Base-by-base conservation (phyloP, 2,888 invertebrate genomes). In the Lepidochrysops patricia region DNA sequence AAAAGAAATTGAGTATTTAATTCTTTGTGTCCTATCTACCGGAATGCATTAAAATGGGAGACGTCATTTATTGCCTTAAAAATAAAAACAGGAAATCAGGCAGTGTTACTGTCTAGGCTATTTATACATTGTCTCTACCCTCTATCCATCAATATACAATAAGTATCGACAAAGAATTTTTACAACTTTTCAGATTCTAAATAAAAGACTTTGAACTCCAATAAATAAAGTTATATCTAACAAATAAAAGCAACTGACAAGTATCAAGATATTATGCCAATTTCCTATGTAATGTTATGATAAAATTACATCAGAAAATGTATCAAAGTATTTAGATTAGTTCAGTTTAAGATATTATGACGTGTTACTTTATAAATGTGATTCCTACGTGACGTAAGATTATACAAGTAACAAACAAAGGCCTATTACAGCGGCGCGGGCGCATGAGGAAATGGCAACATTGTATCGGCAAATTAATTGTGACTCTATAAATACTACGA, bases 361-460 rank as follows among this genome's bases (percentile, higher is more conserved):
- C 43, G 43, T 43, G 29, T 4, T 23, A 54, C 13, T 26, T 54
- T 54, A 54, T 54, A 29, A 54, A 27, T 15, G 27, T 29, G 29
- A 54, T 54, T 54, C 29, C 27, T 54, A 54, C 54, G 54, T 54
- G 54, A 29, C 54, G 29, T 12, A 29, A 29, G 49, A 29, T 54
- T 54, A 54, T 54, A 69, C 67, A 64, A 63, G 68, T 59, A 25
- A 62, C 66, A 70, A 82, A 84, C 84, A 84, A 85, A 82, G 82
- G 82, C 73, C 82, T 78, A 78, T 84, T 83, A 77, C 75, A 73
- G 72, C 75, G 72, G 73, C 71, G 72, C n/a, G n/a, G n/a, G 72
- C 68, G 70, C 73, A 77, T 78, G 74, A 77, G 81, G 81, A 84
- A 84, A 79, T 66, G 60, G 71, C 82, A 78, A 83, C 83, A 72